Evolutionary conservation across 2,113 vertebrate species (phyloP).

Genomic region (Menura novaehollandiae): DNA sequence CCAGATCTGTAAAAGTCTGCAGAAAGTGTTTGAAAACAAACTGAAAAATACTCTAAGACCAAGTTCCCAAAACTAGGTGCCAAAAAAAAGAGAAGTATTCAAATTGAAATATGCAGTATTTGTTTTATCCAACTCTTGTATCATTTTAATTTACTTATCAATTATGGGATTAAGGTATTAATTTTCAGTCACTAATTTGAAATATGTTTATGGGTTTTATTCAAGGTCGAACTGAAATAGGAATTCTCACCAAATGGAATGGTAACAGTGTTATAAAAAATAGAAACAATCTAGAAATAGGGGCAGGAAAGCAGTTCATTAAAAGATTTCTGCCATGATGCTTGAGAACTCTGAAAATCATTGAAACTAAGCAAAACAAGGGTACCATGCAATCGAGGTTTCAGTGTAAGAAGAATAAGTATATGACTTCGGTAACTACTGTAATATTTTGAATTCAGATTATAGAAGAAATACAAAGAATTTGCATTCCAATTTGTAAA

Average conservation of each 20-base stretch:
- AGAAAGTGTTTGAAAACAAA: not conserved
- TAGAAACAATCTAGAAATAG: not conserved
- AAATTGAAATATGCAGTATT: not conserved
- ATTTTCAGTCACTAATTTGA: not conserved
- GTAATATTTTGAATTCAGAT: not conserved
- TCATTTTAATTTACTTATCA: not conserved
- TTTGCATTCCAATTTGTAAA: not conserved
- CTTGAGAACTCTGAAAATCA: not conserved
- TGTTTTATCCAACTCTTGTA: not conserved
- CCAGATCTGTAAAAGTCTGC: not conserved
- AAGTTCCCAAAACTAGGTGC: not conserved
- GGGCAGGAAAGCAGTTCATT: not conserved
- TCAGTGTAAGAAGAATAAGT: not conserved
- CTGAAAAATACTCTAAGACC: not conserved
- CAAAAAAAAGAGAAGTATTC: not conserved
- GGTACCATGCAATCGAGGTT: not conserved
- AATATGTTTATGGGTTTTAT: not conserved
- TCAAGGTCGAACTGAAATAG: not conserved
- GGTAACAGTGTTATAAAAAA: not conserved
- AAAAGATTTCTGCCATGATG: not conserved
- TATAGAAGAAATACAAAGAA: not conserved
- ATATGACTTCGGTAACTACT: not conserved
- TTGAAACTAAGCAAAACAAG: not conserved
- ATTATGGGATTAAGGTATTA: not conserved
- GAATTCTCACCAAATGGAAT: not conserved